Base-by-base conservation (phyloP, 1,140 invertebrate species). In the Cheumatopsyche charites region DNA sequence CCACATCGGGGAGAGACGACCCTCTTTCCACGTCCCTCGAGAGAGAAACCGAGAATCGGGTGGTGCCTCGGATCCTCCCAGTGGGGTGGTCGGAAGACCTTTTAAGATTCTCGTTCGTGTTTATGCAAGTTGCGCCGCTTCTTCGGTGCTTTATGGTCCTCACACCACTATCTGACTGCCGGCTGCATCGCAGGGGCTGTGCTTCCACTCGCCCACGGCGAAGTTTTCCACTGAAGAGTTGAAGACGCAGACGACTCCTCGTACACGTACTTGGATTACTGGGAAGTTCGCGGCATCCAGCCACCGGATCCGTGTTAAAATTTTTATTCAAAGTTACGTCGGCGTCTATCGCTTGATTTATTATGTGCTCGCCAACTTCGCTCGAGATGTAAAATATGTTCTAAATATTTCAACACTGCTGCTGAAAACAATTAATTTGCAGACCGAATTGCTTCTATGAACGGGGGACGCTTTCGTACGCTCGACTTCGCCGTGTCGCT, bases 31-130 rank as follows among this genome's bases (percentile, higher is more conserved):
- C n/a, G n/a, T 17, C 19, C 49, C 15, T 19, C 12, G 29, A 9
- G 9, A 9, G 29, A 36, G 29, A 36, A 36, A 9, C 3, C 29
- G 29, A 9, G 3, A 9, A 36, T 36, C 9, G 29, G 29, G 29
- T 36, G 29, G 29, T 52, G 47, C 5, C 15, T 17, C 21, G 19
- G 49, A 52, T 9, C 11, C 17, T 52, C 15, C 6, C n/a, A 1
- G 19, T 2, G 12, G n/a, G 49, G 49, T 52, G 9, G 49, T 19
- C 15, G 49, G 55, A 58, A 58, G 47, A 52, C 66, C 66, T 68
- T 68, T 68, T 68, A 68, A 68, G 47, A 68, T 68, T 68, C 47
- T 36, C 29, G 29, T 36, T 25, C 66, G 66, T 68, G 66, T 68
- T 68, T 68, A 68, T 68, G 66, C 66, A 68, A 68, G 66, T 55